phyloP scores from a whole-genome alignment of 2,888 invertebrate species.

The Nomada hirtipes region DNA sequence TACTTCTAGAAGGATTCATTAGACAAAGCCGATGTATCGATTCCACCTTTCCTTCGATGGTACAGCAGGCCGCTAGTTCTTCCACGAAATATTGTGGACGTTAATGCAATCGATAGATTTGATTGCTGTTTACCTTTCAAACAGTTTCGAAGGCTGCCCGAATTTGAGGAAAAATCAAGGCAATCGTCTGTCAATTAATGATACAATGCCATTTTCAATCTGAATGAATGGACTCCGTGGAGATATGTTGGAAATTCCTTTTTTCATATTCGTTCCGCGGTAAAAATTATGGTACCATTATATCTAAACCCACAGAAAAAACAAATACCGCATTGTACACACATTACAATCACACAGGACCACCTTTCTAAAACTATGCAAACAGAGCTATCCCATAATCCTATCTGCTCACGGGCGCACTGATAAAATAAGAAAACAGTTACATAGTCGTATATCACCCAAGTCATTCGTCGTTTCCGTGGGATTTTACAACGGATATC shows the following conservation, averaged over 20 bases:
- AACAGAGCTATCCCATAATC: not conserved
- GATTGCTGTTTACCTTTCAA: constrained; percentile 38
- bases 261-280: no score
- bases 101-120: constrained; percentile 55
- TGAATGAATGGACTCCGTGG: no score
- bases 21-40: constrained; percentile 59
- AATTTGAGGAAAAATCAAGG: not conserved
- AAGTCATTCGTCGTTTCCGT: constrained; percentile 9
- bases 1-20: constrained; percentile 57
- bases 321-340: no score
- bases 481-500: not conserved
- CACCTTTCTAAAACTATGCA: not conserved
- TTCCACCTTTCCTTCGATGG: constrained; percentile 30
- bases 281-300: no score
- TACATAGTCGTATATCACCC: not conserved
- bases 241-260: no score
- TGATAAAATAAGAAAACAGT: constrained; percentile 10
- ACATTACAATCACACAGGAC: not conserved
- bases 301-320: no score
- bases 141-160: constrained; percentile 23
- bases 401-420: not conserved
- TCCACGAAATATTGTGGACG: constrained; percentile 42
- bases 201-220: not conserved
- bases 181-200: constrained; percentile 12
- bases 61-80: constrained; percentile 19